Percentiles rank a stretch among this genome's conserved stretches.
Conservation (phyloP, 2,888 invertebrate genomes). For the Lochmaea crataegi region DNA sequence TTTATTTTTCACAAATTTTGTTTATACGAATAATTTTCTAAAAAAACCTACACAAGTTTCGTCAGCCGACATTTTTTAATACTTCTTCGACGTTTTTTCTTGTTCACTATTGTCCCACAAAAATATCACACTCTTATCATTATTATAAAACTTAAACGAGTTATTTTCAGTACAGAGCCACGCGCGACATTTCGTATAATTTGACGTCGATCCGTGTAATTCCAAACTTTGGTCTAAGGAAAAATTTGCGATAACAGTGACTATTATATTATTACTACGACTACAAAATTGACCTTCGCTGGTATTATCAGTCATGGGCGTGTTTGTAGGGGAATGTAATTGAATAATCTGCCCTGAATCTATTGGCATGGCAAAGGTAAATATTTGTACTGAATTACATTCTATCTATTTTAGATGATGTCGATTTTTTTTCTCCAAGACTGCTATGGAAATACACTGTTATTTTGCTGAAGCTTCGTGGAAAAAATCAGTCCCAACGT, state of each 20-base stretch:
- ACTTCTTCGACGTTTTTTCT: neutral
- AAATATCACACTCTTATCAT: neutral
- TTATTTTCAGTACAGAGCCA: too few relatives aligned
- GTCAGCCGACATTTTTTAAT: neutral
- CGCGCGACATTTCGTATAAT: too few relatives aligned
- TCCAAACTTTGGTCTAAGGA: conserved; percentile 16
- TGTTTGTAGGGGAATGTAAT: conserved; percentile 11
- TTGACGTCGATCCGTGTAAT: neutral
- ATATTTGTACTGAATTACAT: too few relatives aligned
- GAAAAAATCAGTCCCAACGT: too few relatives aligned
- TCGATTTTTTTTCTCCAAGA: too few relatives aligned
- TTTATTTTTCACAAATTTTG: too few relatives aligned
- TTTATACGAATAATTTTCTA: neutral
- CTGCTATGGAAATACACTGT: too few relatives aligned
- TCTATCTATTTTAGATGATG: too few relatives aligned
- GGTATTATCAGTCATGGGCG: conserved; percentile 30
- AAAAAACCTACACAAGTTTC: neutral
- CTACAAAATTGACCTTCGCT: conserved; percentile 28
- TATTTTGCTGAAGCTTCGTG: too few relatives aligned
- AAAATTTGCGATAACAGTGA: conserved; percentile 28
- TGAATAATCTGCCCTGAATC: conserved; percentile 2
- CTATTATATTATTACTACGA: conserved; percentile 15
- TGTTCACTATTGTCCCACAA: neutral
- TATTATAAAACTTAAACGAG: neutral
- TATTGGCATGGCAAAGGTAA: neutral